phyloP scores from a whole-genome alignment of 2,888 invertebrate genomes.

The Eupithecia vulgata region DNA sequence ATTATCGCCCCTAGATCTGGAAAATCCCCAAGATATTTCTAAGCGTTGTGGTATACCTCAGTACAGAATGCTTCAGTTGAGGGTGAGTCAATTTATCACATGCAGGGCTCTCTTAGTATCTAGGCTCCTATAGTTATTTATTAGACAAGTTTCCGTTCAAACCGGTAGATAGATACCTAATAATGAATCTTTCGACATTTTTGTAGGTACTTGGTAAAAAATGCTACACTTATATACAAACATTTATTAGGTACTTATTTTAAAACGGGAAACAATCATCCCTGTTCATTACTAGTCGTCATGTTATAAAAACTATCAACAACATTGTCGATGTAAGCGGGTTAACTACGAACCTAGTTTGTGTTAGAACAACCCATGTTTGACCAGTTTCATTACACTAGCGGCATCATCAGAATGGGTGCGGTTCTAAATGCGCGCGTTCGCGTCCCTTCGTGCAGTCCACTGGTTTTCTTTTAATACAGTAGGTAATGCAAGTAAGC shows the following conservation, averaged over 20 bases:
- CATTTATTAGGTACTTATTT: slow-evolving; percentile 5
- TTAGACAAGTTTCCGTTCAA: too few species aligned
- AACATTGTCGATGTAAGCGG: neutral
- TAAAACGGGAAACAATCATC: neutral
- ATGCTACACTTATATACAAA: neutral
- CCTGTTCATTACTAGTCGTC: neutral
- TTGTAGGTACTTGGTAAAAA: neutral
- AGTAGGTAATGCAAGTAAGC: too few species aligned
- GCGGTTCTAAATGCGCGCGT: neutral
- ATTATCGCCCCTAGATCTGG: too few species aligned
- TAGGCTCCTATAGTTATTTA: too few species aligned
- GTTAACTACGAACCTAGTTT: neutral
- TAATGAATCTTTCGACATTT: neutral
- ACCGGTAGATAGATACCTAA: neutral
- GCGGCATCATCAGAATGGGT: neutral
- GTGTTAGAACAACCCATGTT: neutral
- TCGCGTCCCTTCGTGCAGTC: too few species aligned
- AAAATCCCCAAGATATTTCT: too few species aligned
- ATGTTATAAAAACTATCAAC: neutral
- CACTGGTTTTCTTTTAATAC: too few species aligned
- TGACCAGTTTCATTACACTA: too few species aligned
- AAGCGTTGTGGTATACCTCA: too few species aligned
- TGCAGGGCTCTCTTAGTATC: too few species aligned
- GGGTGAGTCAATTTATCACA: too few species aligned
- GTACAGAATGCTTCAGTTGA: too few species aligned